These are phyloP conservation scores for Thunnus albacares DNA, from an alignment of 2,797 vertebrate species.

Conservation along the genomic window DNA sequence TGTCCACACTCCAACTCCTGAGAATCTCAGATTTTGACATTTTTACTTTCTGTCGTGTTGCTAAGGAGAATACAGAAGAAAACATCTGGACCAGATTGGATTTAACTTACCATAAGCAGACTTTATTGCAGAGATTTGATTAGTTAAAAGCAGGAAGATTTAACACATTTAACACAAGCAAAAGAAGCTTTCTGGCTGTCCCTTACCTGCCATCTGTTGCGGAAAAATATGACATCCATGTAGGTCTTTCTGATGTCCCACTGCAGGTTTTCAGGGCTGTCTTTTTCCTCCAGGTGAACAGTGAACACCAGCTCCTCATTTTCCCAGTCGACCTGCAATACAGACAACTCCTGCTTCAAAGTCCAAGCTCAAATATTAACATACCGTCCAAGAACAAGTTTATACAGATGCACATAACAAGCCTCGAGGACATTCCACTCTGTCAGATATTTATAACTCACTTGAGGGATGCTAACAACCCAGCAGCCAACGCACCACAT, in stretches of 20 bases:
- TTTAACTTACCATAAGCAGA: conserved; percentile 7
- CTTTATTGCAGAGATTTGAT: background rate
- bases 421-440: conserved; percentile 49
- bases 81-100: conserved; percentile 9
- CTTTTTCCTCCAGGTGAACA: conserved; percentile 82
- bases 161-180: background rate
- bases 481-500: conserved; percentile 86
- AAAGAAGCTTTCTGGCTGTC: background rate
- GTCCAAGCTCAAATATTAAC: conserved; percentile 52
- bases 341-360: conserved; percentile 23
- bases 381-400: conserved; percentile 49
- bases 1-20: background rate
- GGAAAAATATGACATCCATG: conserved; percentile 80
- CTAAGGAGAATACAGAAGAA: conserved; percentile 3
- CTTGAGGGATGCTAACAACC: conserved; percentile 83
- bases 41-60: background rate
- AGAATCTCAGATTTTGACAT: no score
- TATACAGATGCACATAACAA: conserved; percentile 59
- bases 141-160: background rate
- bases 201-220: conserved; percentile 83
- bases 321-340: conserved; percentile 76
- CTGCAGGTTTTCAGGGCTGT: conserved; percentile 84
- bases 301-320: conserved; percentile 78
- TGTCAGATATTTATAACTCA: conserved; percentile 75
- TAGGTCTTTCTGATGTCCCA: conserved; percentile 86